These are phyloP conservation scores for Apostichopus japonicus DNA, from an alignment of 35 echinoderm and acorn worm species.

Conservation along the genomic window DNA sequence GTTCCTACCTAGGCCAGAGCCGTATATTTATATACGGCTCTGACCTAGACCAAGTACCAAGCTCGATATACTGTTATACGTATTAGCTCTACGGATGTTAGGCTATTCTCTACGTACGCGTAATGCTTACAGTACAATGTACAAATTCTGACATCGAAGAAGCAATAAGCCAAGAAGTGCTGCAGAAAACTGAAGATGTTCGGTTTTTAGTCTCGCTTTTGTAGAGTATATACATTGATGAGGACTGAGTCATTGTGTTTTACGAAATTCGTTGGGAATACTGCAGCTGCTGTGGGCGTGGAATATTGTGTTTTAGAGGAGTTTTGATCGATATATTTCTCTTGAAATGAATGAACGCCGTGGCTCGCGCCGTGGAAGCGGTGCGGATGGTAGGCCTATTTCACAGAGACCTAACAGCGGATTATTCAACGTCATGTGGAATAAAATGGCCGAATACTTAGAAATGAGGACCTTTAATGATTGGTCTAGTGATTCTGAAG, in stretches of 20 bases:
- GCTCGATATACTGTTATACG: too few relatives aligned
- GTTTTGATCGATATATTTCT: constrained; percentile 40
- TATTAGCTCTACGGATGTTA: too few relatives aligned
- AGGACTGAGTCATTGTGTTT: background rate
- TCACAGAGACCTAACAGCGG: constrained; percentile 23
- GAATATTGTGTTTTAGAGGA: background rate
- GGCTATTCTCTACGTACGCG: too few relatives aligned
- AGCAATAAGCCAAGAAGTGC: too few relatives aligned
- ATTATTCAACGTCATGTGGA: constrained; percentile 58
- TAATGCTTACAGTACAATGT: too few relatives aligned
- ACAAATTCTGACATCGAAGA: too few relatives aligned
- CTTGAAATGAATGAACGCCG: constrained; percentile 43
- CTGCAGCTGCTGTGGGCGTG: background rate
- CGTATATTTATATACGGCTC: too few relatives aligned
- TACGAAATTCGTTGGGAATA: constrained; percentile 15
- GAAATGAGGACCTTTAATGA: constrained; percentile 73
- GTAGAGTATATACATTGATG: background rate
- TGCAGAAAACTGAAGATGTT: too few relatives aligned
- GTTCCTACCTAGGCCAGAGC: too few relatives aligned
- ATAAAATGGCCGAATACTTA: constrained; percentile 78
- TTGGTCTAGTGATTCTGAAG: constrained; percentile 27
- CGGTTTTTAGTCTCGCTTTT: too few relatives aligned
- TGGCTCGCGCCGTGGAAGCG: background rate
- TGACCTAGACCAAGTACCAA: too few relatives aligned
- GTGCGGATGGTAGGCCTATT: background rate